These are phyloP conservation scores for Cryptus viduatorius DNA, from an alignment of 2,888 invertebrate genomes.

Conservation along the genomic window DNA sequence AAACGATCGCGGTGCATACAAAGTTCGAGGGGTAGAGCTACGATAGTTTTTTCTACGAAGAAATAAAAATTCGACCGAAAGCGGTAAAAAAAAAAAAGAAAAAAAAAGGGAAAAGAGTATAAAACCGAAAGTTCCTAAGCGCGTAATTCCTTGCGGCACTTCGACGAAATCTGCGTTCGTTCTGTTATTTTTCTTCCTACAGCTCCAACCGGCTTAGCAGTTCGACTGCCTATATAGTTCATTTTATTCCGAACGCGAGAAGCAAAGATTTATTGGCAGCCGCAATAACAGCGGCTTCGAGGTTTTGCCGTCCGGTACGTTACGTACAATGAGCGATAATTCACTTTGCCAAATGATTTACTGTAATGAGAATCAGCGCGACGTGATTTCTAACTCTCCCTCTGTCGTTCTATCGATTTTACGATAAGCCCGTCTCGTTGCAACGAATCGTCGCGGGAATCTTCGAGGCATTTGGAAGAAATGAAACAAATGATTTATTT, in stretches of 20 bases:
- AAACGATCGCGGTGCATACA: constrained; percentile 85
- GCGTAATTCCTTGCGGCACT: neutral
- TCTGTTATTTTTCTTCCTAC: neutral
- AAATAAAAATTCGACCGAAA: constrained; percentile 21
- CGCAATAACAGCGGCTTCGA: constrained; percentile 73
- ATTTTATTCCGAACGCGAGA: constrained; percentile 69
- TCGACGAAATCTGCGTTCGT: constrained; percentile 52
- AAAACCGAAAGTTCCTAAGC: neutral
- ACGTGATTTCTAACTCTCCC: constrained; percentile 64
- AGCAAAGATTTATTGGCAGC: constrained; percentile 78
- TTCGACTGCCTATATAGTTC: constrained; percentile 67
- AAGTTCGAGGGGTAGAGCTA: constrained; percentile 80
- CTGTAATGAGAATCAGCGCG: constrained; percentile 79
- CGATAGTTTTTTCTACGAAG: constrained; percentile 34
- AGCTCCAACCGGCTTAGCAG: neutral
- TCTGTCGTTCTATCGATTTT: constrained; percentile 62
- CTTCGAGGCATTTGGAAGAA: constrained; percentile 5
- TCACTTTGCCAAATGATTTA: constrained; percentile 81
- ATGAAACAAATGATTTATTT: neutral
- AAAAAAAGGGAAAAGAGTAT: constrained; percentile 64
- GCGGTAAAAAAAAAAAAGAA: constrained; percentile 45
- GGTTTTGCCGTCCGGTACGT: constrained; percentile 45
- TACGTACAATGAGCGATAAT: constrained; percentile 81
- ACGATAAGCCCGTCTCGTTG: constrained; percentile 23
- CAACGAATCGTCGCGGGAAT: neutral